Evolutionary conservation across 1,140 invertebrate genomes (phyloP), one percentile per base, ranked within the genome.

Genomic region (Melitaea cinxia): DNA sequence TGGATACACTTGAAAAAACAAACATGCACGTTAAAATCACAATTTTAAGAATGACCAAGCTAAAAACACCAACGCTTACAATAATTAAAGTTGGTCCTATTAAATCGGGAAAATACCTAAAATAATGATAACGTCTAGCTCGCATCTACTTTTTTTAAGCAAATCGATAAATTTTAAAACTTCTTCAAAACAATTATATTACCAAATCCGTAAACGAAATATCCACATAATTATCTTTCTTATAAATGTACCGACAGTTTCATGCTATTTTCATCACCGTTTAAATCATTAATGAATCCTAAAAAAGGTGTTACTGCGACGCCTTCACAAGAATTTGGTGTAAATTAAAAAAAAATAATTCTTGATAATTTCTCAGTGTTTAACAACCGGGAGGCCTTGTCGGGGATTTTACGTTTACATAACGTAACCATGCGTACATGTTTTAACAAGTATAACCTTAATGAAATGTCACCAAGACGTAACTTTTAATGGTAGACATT

Each of bases 361-460:
- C 21, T 47, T 23, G 12, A 19, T 47, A 21, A 47, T 47, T 47
- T 17, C 1, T 17, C 17, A 17, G 37, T 12, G 42, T 47, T 23
- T 47, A 23, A 47, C 10, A 2, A 4, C 19, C 21, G 1, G 6
- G 9, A 23, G 42, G 21, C 42, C 42, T 47, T 47, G 42, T 23
- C 42, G 19, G n/a, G 42, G 10, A 7, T 12, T 47, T 23, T 23
- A 47, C 21, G 6, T 47, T 47, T 47, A 47, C 15, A 21, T 23
- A 21, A 21, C n/a, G 42, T 47, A 24, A 47, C 23, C 42, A 23
- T n/a, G n/a, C n/a, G n/a, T 24, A 47, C 21, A 23, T 47, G 19
- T 47, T 47, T 47, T 47, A 47, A 47, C 42, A 19, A 23, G 17
- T 47, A 47, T 47, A 47, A 47, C 42, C 42, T 47, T 47, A 14